A percentile compares a stretch with the other conserved stretches of the same genome.
Evolutionary conservation across 2,797 vertebrate genomes (phyloP).

Genomic region (Cirrhinus molitorella): DNA sequence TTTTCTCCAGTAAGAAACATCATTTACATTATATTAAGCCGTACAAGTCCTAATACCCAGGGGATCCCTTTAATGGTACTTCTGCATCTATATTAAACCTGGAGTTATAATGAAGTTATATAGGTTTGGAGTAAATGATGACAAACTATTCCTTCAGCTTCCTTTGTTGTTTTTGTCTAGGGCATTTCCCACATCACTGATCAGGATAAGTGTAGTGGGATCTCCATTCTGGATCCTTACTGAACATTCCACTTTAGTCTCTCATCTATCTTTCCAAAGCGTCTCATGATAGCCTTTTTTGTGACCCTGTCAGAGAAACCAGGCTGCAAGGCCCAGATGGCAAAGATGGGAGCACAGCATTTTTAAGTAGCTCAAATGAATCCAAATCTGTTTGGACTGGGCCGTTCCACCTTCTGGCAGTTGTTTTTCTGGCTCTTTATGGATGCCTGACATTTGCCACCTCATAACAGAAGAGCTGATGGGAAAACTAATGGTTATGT

Average conservation of each 20-base stretch:
- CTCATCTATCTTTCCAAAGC: constrained; percentile 2
- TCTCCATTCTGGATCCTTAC: background rate
- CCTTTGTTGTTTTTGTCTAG: constrained; percentile 17
- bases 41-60: too few species aligned
- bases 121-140: background rate
- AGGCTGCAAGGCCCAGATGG: constrained; percentile 71
- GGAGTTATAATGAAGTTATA: background rate
- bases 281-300: too few species aligned
- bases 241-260: constrained; percentile 12
- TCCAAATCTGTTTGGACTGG: constrained; percentile 69
- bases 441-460: constrained; percentile 71
- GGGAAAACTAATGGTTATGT: constrained; percentile 71
- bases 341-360: constrained; percentile 67
- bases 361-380: constrained; percentile 74
- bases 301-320: constrained; percentile 52
- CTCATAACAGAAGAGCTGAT: constrained; percentile 68
- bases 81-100: background rate
- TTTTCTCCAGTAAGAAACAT: too few species aligned
- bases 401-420: constrained; percentile 67
- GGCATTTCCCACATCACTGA: background rate
- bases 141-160: background rate
- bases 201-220: background rate
- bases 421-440: constrained; percentile 69
- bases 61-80: background rate
- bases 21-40: too few species aligned